These are phyloP conservation scores for Diadegma fenestrale DNA, from an alignment of 2,888 invertebrate species.

Conservation along the genomic window DNA sequence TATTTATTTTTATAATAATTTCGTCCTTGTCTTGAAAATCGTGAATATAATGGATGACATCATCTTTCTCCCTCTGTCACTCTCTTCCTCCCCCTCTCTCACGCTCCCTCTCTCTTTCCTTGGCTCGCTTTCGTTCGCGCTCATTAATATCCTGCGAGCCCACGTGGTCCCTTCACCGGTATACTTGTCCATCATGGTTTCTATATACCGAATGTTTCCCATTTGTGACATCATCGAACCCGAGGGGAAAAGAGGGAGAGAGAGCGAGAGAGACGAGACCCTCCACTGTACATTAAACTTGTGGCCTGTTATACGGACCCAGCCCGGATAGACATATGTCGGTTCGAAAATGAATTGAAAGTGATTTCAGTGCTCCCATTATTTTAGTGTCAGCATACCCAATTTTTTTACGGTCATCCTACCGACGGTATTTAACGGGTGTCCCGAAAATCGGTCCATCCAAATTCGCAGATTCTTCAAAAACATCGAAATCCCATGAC, in stretches of 20 bases:
- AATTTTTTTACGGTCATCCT: constrained; percentile 29
- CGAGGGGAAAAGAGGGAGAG: neutral
- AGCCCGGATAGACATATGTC: constrained; percentile 53
- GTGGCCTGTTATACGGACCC: constrained; percentile 12
- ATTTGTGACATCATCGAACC: constrained; percentile 66
- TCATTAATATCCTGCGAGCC: constrained; percentile 59
- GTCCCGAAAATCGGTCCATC: neutral
- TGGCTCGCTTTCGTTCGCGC: constrained; percentile 15
- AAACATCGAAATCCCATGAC: no score
- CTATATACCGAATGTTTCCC: constrained; percentile 56
- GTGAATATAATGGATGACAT: constrained; percentile 43
- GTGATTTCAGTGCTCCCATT: constrained; percentile 63
- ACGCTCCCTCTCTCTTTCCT: constrained; percentile 23
- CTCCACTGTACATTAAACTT: constrained; percentile 17
- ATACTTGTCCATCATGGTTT: constrained; percentile 26
- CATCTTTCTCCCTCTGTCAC: constrained; percentile 21
- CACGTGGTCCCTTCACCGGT: constrained; percentile 43
- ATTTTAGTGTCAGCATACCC: constrained; percentile 42
- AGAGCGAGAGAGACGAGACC: constrained; percentile 20
- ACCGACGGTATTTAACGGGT: neutral
- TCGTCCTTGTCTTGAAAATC: constrained; percentile 6
- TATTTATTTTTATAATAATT: constrained; percentile 42
- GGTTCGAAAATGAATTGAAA: constrained; percentile 66
- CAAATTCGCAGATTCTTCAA: neutral
- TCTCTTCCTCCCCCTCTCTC: no score